A percentile compares a stretch with the other conserved stretches of the same genome.
Conservation (phyloP, 2,888 invertebrate genomes). For the Odontocerum albicorne region DNA sequence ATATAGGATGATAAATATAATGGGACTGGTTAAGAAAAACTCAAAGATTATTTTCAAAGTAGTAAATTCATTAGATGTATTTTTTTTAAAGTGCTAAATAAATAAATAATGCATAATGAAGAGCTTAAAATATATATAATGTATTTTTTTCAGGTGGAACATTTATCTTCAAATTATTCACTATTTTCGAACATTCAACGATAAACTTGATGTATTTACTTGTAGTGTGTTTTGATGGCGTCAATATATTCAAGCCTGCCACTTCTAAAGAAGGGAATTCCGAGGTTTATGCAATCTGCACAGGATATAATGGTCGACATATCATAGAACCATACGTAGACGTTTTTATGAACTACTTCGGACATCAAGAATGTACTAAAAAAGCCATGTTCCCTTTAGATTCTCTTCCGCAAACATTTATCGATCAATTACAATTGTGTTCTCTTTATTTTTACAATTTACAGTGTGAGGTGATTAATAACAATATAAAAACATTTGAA, state of each 20-base stretch:
- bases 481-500: constrained; percentile 64
- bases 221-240: constrained; percentile 70
- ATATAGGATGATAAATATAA: too few species aligned
- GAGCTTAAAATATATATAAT: too few species aligned
- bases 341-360: constrained; percentile 51
- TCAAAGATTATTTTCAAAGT: too few species aligned
- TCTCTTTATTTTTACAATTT: constrained; percentile 65
- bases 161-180: constrained; percentile 88
- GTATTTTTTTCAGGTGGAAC: constrained; percentile 63
- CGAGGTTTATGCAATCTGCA: constrained; percentile 84
- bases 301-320: constrained; percentile 58
- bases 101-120: too few species aligned
- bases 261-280: constrained; percentile 96
- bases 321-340: constrained; percentile 49
- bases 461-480: constrained; percentile 68
- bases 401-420: constrained; percentile 63
- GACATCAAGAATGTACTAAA: constrained; percentile 45
- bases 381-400: constrained; percentile 61
- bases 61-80: too few species aligned
- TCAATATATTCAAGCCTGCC: constrained; percentile 82
- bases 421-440: constrained; percentile 66
- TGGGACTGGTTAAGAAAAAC: too few species aligned
- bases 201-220: constrained; percentile 79
- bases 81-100: too few species aligned
- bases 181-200: constrained; percentile 82